Evolutionary conservation across 2,888 invertebrate species (phyloP), one percentile per base, ranked within the genome.

Genomic region (Druceiella hillmani): DNA sequence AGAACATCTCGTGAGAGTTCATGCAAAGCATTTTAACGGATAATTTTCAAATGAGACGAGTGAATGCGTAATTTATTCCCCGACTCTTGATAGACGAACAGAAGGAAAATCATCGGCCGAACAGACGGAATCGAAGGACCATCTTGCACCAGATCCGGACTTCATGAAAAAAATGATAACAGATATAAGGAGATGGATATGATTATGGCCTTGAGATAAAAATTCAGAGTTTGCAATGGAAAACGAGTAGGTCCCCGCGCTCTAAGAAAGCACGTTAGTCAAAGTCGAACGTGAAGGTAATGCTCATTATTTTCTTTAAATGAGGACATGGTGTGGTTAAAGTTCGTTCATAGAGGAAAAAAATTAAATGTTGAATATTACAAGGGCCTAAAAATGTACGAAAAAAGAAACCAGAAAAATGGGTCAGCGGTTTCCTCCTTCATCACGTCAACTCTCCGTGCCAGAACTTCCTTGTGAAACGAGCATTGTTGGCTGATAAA

Each of bases 241-340:
- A 20, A 20, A 20, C 22, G 22, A 20, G 22, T 20, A 20, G 22
- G 6, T 20, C 22, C n/a, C 22, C 22, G 6, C n/a, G 22, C 22
- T 9, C 22, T 20, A 20, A 20, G 22, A 20, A 20, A 9, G 22
- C 22, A 7, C 22, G 22, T 20, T 9, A 9, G 22, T 20, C 22
- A 20, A 20, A 20, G 22, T 20, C 22, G 22, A 20, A 20, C 6
- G 22, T 20, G 22, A 20, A 20, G 22, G 22, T 20, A 20, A 20
- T 20, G n/a, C 22, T 20, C 6, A 20, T 20, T 20, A 9, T 20
- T 20, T 20, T 20, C 6, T 20, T 20, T 20, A 9, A 20, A 7
- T 7, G 22, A 7, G 22, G n/a, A 9, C 6, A 9, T 20, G n/a
- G 6, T 9, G 22, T 9, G 22, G n/a, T 20, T 9, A 20, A 9